A percentile compares a stretch with the other conserved stretches of the same genome.
Conservation (phyloP, 2,113 vertebrate species). For the Halichoerus grypus region DNA sequence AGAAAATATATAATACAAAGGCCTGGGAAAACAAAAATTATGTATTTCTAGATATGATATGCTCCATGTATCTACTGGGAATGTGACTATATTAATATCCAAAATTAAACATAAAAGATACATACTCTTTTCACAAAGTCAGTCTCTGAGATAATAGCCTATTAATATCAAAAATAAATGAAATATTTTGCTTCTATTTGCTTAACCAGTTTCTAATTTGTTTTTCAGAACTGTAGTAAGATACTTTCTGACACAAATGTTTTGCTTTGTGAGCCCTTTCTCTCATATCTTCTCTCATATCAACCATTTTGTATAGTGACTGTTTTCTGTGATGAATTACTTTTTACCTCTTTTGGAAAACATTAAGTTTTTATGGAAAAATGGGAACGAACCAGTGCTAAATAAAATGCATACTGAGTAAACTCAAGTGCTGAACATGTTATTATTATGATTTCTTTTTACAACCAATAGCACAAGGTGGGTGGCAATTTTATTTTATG, state of each 20-base stretch:
- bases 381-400: not conserved
- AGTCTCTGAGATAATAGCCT: not conserved
- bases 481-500: not conserved
- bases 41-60: not conserved
- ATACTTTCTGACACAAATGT: not conserved
- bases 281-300: not conserved
- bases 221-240: not conserved
- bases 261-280: not conserved
- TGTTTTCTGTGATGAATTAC: not conserved
- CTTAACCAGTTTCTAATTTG: conserved; percentile 19
- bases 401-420: not conserved
- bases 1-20: not conserved
- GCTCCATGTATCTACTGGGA: not conserved
- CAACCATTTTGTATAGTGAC: not conserved
- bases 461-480: not conserved
- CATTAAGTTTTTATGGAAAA: not conserved
- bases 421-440: not conserved
- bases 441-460: not conserved
- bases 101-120: conserved; percentile 23
- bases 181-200: not conserved
- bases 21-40: not conserved
- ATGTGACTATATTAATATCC: not conserved
- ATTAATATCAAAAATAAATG: conserved; percentile 46
- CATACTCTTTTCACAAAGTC: not conserved
- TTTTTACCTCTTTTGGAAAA: not conserved